Evolutionary conservation across 2,113 vertebrate genomes (phyloP).

Genomic region (Brachyhypopomus gauderio): DNA sequence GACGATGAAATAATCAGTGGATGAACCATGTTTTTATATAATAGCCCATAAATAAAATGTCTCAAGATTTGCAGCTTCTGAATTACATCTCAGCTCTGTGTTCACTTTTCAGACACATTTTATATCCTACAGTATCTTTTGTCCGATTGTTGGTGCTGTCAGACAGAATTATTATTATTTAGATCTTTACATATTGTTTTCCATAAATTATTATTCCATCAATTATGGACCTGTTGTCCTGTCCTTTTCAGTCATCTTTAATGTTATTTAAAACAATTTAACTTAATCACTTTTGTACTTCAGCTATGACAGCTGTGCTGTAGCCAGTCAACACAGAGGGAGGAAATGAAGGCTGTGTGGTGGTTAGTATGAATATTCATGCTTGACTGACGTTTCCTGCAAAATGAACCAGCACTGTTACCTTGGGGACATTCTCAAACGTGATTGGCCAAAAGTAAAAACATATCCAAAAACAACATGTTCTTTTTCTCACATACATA

Average conservation of each 20-base stretch:
- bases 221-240: too few species aligned
- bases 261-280: too few species aligned
- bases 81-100: background rate
- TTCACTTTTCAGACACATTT: slow-evolving; percentile 9
- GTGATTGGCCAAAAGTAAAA: too few species aligned
- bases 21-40: background rate
- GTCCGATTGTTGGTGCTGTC: slow-evolving; percentile 25
- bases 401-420: slow-evolving; percentile 2
- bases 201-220: too few species aligned
- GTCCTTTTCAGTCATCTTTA: too few species aligned
- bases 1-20: background rate
- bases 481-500: too few species aligned
- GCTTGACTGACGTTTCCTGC: background rate
- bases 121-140: background rate
- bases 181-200: too few species aligned
- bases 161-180: too few species aligned
- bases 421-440: background rate
- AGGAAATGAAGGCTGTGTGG: background rate
- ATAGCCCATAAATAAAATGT: background rate
- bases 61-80: background rate
- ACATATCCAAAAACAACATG: too few species aligned
- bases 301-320: too few species aligned
- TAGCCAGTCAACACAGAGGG: background rate
- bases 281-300: too few species aligned
- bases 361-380: background rate